Evolutionary conservation across 92 coral and sea anemone species (phyloP).

Genomic region (Plumapathes pennacea): DNA sequence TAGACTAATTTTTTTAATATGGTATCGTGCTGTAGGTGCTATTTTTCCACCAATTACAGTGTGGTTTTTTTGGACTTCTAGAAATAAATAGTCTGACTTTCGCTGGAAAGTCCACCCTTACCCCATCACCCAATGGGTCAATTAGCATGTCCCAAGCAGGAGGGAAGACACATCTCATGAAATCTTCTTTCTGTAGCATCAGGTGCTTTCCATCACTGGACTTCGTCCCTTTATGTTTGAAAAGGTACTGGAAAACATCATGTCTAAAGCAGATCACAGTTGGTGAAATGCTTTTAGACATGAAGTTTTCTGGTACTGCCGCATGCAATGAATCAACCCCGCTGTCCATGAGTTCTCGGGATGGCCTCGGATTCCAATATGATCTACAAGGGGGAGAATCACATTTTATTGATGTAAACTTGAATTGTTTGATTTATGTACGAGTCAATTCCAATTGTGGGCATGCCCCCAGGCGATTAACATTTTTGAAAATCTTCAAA

Average conservation of each 20-base stretch:
- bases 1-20: too few species aligned
- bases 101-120: slow-evolving; percentile 5
- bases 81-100: slow-evolving; percentile 6
- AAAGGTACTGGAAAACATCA: slow-evolving; percentile 10
- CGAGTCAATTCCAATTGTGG: too few species aligned
- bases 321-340: too few species aligned
- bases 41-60: too few species aligned
- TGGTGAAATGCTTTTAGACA: slow-evolving; percentile 1
- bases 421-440: too few species aligned
- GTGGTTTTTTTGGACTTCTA: slow-evolving; percentile 3
- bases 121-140: slow-evolving; percentile 10
- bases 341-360: too few species aligned
- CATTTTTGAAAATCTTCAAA: too few species aligned
- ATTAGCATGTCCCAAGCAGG: slow-evolving; percentile 7
- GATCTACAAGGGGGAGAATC: too few species aligned
- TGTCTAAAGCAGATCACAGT: slow-evolving; percentile 3
- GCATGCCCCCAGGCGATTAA: too few species aligned
- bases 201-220: slow-evolving; percentile 8
- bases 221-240: neutral
- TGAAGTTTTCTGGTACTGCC: slow-evolving; percentile 9
- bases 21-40: too few species aligned
- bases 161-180: neutral
- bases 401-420: too few species aligned
- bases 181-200: neutral
- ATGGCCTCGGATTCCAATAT: too few species aligned